Evolutionary conservation across 2,888 invertebrate genomes (phyloP).

Genomic region (Pelosia muscerda): DNA sequence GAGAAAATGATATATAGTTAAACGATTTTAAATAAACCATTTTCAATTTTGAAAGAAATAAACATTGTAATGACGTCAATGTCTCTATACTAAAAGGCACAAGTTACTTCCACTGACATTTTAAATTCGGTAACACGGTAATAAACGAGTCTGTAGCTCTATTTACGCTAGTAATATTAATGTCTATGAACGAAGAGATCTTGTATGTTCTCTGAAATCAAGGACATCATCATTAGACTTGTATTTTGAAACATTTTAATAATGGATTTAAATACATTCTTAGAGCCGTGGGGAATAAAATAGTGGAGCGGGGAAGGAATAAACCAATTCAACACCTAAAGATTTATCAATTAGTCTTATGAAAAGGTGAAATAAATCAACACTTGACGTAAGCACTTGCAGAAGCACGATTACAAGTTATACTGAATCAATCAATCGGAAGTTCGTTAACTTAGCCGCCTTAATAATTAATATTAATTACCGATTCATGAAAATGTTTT

Average conservation of each 20-base stretch:
- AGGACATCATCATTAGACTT: not conserved
- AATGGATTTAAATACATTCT: not conserved
- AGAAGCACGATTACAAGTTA: not conserved
- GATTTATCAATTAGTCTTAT: not conserved
- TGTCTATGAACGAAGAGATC: not conserved
- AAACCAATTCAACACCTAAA: not conserved
- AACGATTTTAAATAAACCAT: too few relatives aligned
- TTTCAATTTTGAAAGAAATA: too few relatives aligned
- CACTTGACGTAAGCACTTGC: not conserved
- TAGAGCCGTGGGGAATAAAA: too few relatives aligned
- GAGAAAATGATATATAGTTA: too few relatives aligned
- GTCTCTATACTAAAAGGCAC: too few relatives aligned
- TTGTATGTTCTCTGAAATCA: not conserved
- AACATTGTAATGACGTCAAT: too few relatives aligned
- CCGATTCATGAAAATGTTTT: not conserved
- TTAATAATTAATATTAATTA: not conserved
- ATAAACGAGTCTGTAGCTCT: too few relatives aligned
- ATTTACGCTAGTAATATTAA: too few relatives aligned
- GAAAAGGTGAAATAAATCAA: not conserved
- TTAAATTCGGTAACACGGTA: too few relatives aligned
- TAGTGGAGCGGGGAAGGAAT: too few relatives aligned
- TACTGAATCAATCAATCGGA: not conserved
- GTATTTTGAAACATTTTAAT: not conserved
- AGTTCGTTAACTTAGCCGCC: not conserved
- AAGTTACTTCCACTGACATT: too few relatives aligned